phyloP scores from a whole-genome alignment of 1,140 invertebrate genomes.

The Apolygus lucorum region DNA sequence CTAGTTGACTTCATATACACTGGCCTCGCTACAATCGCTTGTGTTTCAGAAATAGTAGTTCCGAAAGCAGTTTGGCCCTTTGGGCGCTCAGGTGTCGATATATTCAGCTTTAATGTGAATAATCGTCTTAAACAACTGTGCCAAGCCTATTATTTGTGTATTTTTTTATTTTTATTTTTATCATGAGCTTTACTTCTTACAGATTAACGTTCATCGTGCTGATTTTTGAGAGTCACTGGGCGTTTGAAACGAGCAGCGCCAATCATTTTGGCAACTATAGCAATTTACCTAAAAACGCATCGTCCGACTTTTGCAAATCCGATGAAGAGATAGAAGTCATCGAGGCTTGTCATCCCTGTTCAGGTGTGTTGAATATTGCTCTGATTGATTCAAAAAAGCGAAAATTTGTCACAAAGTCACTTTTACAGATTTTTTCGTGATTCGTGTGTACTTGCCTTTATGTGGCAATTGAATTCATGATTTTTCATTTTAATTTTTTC shows the following conservation, averaged over 20 bases:
- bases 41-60: too few relatives aligned
- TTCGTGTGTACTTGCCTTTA: slow-evolving; percentile 3
- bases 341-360: slow-evolving; percentile 69
- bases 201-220: slow-evolving; percentile 67
- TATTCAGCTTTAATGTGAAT: too few relatives aligned
- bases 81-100: too few relatives aligned
- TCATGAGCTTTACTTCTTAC: too few relatives aligned
- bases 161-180: too few relatives aligned
- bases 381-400: background rate
- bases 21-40: too few relatives aligned
- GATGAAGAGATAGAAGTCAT: slow-evolving; percentile 58
- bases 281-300: slow-evolving; percentile 60
- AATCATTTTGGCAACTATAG: slow-evolving; percentile 46
- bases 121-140: too few relatives aligned
- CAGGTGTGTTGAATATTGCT: too few relatives aligned
- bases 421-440: background rate
- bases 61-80: too few relatives aligned
- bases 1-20: too few relatives aligned
- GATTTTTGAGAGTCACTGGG: slow-evolving; percentile 67
- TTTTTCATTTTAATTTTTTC: slow-evolving; percentile 9
- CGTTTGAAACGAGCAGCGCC: slow-evolving; percentile 44
- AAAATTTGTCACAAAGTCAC: too few relatives aligned
- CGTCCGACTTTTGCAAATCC: slow-evolving; percentile 48
- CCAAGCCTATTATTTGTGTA: too few relatives aligned
- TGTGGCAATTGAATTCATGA: background rate